These are phyloP conservation scores for Dolomedes plantarius DNA, from an alignment of 2,888 invertebrate species.

Conservation along the genomic window DNA sequence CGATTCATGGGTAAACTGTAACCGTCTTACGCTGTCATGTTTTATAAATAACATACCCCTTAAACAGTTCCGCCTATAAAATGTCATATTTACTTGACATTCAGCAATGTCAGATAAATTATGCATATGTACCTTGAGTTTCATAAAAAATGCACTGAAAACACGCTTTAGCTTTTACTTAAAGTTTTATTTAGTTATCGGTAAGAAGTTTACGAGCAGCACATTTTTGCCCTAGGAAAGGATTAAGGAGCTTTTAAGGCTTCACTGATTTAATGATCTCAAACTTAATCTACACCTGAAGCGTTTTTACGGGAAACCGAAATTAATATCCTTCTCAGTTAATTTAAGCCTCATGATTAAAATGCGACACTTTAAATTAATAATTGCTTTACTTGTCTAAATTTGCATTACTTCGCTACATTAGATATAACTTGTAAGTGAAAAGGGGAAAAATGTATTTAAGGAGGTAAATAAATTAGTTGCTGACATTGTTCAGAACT, in stretches of 20 bases:
- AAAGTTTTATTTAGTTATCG: slow-evolving; percentile 31
- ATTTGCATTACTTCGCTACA: background rate
- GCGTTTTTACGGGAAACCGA: background rate
- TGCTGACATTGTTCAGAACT: too few species aligned
- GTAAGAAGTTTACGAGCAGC: background rate
- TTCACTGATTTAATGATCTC: slow-evolving; percentile 35
- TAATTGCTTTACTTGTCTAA: background rate
- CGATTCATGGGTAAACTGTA: slow-evolving; percentile 43
- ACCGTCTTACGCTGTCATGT: slow-evolving; percentile 56
- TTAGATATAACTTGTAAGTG: too few species aligned
- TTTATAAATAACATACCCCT: slow-evolving; percentile 52
- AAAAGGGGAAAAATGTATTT: too few species aligned
- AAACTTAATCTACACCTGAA: slow-evolving; percentile 25
- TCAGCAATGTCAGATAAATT: slow-evolving; percentile 50
- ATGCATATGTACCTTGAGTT: slow-evolving; percentile 31
- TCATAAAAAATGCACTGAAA: slow-evolving; percentile 16
- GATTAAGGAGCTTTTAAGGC: slow-evolving; percentile 50
- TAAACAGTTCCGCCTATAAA: slow-evolving; percentile 45
- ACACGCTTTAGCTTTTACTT: slow-evolving; percentile 52
- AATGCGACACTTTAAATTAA: background rate
- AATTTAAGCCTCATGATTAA: slow-evolving; percentile 19
- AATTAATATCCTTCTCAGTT: slow-evolving; percentile 38
- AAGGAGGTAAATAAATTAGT: too few species aligned
- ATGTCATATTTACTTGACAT: slow-evolving; percentile 59
- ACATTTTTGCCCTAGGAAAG: background rate